Evolutionary conservation across 2,888 invertebrate genomes (phyloP).

Genomic region (Hydropsyche betteni): DNA sequence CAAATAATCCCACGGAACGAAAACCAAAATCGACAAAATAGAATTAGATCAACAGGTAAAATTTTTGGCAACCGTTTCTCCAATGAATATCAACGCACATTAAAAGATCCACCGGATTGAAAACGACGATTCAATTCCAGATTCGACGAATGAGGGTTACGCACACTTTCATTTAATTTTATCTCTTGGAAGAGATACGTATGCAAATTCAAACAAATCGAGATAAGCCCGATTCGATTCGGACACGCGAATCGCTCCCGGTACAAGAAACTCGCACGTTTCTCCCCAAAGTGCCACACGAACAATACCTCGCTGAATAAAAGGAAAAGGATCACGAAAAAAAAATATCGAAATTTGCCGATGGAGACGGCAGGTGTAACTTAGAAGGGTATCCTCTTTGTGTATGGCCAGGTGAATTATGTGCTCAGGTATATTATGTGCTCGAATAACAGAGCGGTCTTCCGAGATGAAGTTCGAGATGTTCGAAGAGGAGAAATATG

Average conservation of each 20-base stretch:
- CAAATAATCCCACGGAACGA: neutral
- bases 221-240: too few relatives aligned
- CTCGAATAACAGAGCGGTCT: neutral
- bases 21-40: neutral
- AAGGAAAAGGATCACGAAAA: neutral
- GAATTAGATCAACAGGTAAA: constrained; percentile 15
- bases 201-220: too few relatives aligned
- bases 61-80: constrained; percentile 15
- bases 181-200: too few relatives aligned
- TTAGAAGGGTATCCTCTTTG: constrained; percentile 39
- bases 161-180: too few relatives aligned
- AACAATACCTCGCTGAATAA: too few relatives aligned
- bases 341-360: constrained; percentile 40
- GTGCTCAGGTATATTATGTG: constrained; percentile 31
- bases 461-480: neutral
- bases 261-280: too few relatives aligned
- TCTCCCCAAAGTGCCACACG: too few relatives aligned
- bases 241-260: too few relatives aligned
- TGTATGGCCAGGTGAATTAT: constrained; percentile 29
- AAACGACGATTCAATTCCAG: constrained; percentile 4
- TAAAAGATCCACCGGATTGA: neutral
- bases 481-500: neutral
- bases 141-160: neutral
- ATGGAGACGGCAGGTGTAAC: constrained; percentile 50
- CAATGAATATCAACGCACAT: neutral